Percentiles rank a stretch among this genome's conserved stretches.
Conservation (phyloP, 1,140 invertebrate species). For the Eurosta solidaginis region DNA sequence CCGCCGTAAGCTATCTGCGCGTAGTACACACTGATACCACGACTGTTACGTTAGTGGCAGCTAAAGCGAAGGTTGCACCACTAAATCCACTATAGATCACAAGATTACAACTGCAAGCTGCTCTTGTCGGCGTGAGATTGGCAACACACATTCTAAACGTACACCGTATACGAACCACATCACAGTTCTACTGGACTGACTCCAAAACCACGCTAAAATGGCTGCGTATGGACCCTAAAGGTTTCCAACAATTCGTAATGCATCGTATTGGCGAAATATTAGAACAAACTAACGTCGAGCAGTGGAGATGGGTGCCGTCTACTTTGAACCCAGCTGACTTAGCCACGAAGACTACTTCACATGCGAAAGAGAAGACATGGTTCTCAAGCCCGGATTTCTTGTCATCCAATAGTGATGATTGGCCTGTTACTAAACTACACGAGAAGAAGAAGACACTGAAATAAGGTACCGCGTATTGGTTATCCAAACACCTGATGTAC, state of each 20-base stretch:
- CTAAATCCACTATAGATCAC: conserved; percentile 47
- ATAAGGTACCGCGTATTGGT: background rate
- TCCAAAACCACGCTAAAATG: conserved; percentile 40
- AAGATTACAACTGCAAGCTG: conserved; percentile 57
- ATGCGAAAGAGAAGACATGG: background rate
- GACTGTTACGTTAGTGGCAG: conserved; percentile 27
- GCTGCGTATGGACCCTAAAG: conserved; percentile 39
- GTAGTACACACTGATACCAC: background rate
- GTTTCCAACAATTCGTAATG: conserved; percentile 35
- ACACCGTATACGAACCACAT: background rate
- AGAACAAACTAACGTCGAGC: conserved; percentile 35
- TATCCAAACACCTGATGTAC: background rate
- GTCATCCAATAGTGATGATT: background rate
- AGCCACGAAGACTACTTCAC: background rate
- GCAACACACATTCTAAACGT: background rate
- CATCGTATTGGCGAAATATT: conserved; percentile 41
- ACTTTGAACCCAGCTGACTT: conserved; percentile 30
- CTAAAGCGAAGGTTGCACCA: conserved; percentile 51
- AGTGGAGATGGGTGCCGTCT: conserved; percentile 33
- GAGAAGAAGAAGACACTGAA: background rate
- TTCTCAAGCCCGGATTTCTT: background rate
- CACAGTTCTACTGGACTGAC: conserved; percentile 37
- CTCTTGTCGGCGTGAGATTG: conserved; percentile 34
- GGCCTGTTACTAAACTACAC: background rate
- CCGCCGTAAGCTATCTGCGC: conserved; percentile 27